Evolutionary conservation across 2,797 vertebrate genomes (phyloP), one percentile per base, ranked within the genome.

Genomic region (Sebastes paucispinis): DNA sequence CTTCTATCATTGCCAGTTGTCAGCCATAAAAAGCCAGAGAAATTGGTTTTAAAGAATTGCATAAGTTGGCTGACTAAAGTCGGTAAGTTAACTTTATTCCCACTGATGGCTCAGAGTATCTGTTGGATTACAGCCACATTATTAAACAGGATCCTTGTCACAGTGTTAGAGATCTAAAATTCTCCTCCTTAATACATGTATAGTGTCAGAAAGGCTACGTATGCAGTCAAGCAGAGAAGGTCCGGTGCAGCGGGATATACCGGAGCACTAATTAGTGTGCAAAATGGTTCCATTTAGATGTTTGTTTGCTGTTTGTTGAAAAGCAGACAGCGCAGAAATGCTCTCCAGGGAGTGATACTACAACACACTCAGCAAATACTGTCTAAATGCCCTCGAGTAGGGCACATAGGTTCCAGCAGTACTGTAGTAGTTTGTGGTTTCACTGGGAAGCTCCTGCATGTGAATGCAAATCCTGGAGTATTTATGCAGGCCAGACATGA

Each of bases 201-300:
- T 8, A 63, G 6, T 54, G 59, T 73, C 77, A 84, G 68, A 74
- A 63, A 59, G n/a, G 43, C 50, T 52, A 32, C 34, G 71, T 76
- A 67, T 80, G 74, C 73, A 55, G 36, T 79, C 34, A 60, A 65
- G 77, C 13, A 3, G 69, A 84, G 77, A 66, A 78, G 62, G 47
- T 76, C 59, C 72, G 59, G 24, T 54, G 27, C 72, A 69, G 50
- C 43, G 59, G 64, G 58, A 72, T 63, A 6, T n/a, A 14, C 69
- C 5, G 14, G 43, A 65, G 69, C 66, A 79, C 77, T 58, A 77
- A 85, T 88, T 87, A 83, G 63, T 80, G 62, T 64, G 73, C 50
- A 68, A 75, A 79, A 75, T 74, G 52, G 36, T 77, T 55, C 71
- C 24, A 55, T 82, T 63, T 60, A 73, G 62, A 75, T 83, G 52